These are phyloP conservation scores for Watersipora subatra DNA, from an alignment of 1,140 invertebrate species.

Conservation along the genomic window DNA sequence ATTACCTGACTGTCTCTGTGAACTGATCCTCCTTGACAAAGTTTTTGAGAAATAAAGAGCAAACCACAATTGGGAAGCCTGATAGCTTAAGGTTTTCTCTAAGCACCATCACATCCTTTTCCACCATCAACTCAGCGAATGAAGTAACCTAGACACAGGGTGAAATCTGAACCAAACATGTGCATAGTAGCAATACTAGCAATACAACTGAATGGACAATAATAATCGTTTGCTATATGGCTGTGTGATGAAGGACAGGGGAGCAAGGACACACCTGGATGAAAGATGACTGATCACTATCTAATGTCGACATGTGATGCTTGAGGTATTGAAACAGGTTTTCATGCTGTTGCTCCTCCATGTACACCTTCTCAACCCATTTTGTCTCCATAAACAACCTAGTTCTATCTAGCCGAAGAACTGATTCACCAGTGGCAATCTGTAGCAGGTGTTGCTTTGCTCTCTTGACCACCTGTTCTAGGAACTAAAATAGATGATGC, in stretches of 20 bases:
- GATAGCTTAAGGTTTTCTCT: background rate
- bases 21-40: background rate
- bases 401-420: conserved; percentile 14
- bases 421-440: conserved; percentile 19
- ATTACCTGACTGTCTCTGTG: background rate
- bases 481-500: background rate
- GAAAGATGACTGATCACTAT: background rate
- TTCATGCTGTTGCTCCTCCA: conserved; percentile 22
- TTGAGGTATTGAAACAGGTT: conserved; percentile 18
- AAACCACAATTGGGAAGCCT: background rate
- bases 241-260: too few relatives aligned
- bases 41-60: background rate
- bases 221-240: too few relatives aligned
- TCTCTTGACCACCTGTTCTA: conserved; percentile 11
- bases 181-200: too few relatives aligned
- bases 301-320: background rate
- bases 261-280: too few relatives aligned
- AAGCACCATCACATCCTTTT: background rate
- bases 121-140: background rate
- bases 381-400: conserved; percentile 5
- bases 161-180: too few relatives aligned
- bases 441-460: conserved; percentile 15
- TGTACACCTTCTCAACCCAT: conserved; percentile 16
- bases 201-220: too few relatives aligned
- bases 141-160: background rate